Conservation (phyloP, 2,888 invertebrate species). For the Zygaena filipendulae region DNA sequence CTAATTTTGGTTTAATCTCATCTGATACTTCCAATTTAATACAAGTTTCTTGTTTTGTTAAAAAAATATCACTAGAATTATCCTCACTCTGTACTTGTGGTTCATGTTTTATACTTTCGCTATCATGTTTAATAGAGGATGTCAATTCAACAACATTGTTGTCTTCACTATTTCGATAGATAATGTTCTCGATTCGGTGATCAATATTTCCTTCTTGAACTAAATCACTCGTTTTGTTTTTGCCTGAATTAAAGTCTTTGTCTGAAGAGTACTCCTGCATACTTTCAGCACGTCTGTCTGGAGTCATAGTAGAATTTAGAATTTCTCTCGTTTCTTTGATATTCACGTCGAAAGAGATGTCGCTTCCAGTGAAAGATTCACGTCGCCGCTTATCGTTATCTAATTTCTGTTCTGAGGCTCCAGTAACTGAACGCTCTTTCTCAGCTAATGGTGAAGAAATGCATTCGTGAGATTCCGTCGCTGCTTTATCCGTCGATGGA, state of each 20-base stretch:
- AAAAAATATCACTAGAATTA: not conserved
- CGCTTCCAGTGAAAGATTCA: constrained; percentile 18
- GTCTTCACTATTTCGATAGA: no score
- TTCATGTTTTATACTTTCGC: not conserved
- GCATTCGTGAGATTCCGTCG: constrained; percentile 22
- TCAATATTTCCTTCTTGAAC: no score
- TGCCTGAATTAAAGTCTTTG: no score
- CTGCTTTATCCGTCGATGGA: constrained; percentile 32
- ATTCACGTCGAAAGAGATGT: constrained; percentile 21
- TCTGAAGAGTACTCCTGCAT: no score
- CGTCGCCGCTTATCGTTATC: constrained; percentile 33
- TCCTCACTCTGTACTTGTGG: not conserved
- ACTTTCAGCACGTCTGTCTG: not conserved
- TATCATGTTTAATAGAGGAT: no score
- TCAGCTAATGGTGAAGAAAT: constrained; percentile 25
- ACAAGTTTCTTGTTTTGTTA: not conserved
- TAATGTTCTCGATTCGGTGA: constrained; percentile 9
- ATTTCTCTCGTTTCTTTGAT: no score
- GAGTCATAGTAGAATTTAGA: not conserved
- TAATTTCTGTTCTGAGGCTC: constrained; percentile 23
- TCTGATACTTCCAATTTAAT: not conserved
- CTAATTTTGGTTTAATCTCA: not conserved
- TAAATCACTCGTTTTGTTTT: no score
- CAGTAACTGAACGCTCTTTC: constrained; percentile 24
- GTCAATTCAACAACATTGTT: not conserved